phyloP scores from a whole-genome alignment of 2,113 vertebrate genomes.

The Helogale parvula region DNA sequence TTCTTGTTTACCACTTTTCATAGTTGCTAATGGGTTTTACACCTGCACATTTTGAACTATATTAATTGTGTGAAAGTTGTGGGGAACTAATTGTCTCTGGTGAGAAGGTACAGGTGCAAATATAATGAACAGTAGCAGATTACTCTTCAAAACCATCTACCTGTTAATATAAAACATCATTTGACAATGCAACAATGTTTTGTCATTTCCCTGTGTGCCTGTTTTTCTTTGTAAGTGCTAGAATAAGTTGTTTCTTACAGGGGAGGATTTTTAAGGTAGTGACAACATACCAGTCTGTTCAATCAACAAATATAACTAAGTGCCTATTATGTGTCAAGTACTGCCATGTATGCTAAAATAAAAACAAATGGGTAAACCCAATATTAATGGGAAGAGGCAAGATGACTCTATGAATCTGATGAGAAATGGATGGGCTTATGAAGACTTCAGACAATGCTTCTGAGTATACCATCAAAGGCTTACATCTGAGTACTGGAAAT shows the following conservation, averaged over 20 bases:
- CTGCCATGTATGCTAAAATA: neutral
- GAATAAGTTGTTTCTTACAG: slow-evolving; percentile 3
- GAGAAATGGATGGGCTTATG: neutral
- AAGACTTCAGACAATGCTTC: slow-evolving; percentile 34
- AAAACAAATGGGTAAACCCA: neutral
- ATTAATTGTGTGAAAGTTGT: slow-evolving; percentile 73
- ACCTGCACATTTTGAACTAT: slow-evolving; percentile 65
- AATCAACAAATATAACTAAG: slow-evolving; percentile 44
- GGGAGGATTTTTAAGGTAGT: slow-evolving; percentile 37
- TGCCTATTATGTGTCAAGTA: neutral
- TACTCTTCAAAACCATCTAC: slow-evolving; percentile 37
- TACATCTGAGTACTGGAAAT: slow-evolving; percentile 24
- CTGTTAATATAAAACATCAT: slow-evolving; percentile 57
- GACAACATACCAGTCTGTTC: slow-evolving; percentile 24
- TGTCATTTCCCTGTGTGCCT: neutral
- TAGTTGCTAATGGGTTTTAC: slow-evolving; percentile 70
- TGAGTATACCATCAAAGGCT: slow-evolving; percentile 31
- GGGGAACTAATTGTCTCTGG: slow-evolving; percentile 72
- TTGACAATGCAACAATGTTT: slow-evolving; percentile 40
- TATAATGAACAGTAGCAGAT: slow-evolving; percentile 65
- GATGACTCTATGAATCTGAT: slow-evolving; percentile 32
- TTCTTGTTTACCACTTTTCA: slow-evolving; percentile 66
- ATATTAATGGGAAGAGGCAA: slow-evolving; percentile 13
- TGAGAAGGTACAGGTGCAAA: slow-evolving; percentile 72
- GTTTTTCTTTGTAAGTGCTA: slow-evolving; percentile 44